Percentiles rank a stretch among this genome's conserved stretches.
Evolutionary conservation across 2,797 vertebrate species (phyloP).

Genomic region (Centroberyx gerrardi): DNA sequence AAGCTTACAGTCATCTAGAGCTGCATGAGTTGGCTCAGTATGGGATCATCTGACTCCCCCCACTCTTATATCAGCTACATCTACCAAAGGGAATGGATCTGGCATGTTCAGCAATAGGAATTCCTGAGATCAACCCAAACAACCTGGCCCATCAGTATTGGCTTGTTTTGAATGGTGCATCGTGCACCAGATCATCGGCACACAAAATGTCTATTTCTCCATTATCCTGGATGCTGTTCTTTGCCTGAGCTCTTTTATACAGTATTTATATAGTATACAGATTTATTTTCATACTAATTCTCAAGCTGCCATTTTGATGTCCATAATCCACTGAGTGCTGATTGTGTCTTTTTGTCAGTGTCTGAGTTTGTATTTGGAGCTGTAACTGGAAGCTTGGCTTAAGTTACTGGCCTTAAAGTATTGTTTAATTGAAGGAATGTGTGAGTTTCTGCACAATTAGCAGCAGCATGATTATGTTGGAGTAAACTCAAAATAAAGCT

Average conservation of each 20-base stretch:
- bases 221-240: conserved; percentile 10
- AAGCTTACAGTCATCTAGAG: conserved; percentile 93
- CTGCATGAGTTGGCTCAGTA: conserved; percentile 93
- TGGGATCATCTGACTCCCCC: conserved; percentile 88
- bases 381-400: conserved; percentile 23
- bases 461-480: conserved; percentile 38
- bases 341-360: conserved; percentile 20
- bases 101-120: neutral
- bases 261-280: conserved; percentile 23
- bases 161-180: conserved; percentile 1
- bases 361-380: conserved; percentile 28
- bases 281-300: conserved; percentile 32
- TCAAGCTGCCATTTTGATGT: conserved; percentile 55
- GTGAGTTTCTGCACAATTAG: conserved; percentile 26
- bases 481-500: conserved; percentile 60
- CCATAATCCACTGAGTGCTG: conserved; percentile 11
- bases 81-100: conserved; percentile 19
- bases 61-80: neutral
- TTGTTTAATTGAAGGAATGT: conserved; percentile 8
- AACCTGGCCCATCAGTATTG: neutral
- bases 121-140: neutral
- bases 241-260: conserved; percentile 5
- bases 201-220: neutral
- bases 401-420: conserved; percentile 30
- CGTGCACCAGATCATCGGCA: conserved; percentile 1